A percentile compares a stretch with the other conserved stretches of the same genome.
Conservation (phyloP, 2,797 vertebrate species). For the Pipistrellus pipistrellus region DNA sequence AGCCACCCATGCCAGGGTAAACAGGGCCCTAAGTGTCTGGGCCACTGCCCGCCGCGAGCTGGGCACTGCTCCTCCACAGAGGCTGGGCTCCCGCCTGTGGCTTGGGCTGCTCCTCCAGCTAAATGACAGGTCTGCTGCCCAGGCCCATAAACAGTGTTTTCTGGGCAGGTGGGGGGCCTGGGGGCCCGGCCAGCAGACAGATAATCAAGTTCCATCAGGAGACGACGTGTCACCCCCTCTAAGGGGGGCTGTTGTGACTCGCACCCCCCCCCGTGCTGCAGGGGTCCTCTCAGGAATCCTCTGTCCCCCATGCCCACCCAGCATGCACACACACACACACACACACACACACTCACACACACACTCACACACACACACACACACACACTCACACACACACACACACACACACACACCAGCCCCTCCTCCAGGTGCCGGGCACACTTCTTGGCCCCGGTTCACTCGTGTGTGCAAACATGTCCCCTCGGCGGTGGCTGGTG, state of each 20-base stretch:
- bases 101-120: slow-evolving; percentile 19
- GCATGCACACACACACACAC: not conserved
- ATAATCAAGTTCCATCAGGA: slow-evolving; percentile 55
- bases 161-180: not conserved
- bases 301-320: not conserved
- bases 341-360: no score
- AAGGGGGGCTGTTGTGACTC: not conserved
- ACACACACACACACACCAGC: not conserved
- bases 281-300: not conserved
- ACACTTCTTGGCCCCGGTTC: not conserved
- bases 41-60: slow-evolving; percentile 46
- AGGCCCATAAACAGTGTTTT: slow-evolving; percentile 60
- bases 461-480: not conserved
- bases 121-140: slow-evolving; percentile 72
- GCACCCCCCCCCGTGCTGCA: not conserved
- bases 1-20: slow-evolving; percentile 76
- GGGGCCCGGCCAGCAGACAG: not conserved
- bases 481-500: not conserved
- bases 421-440: not conserved
- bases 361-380: not conserved
- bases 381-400: no score
- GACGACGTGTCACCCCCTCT: not conserved
- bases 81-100: slow-evolving; percentile 20
- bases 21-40: slow-evolving; percentile 83
- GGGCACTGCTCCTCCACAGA: slow-evolving; percentile 56